Evolutionary conservation across 2,888 invertebrate species (phyloP), one percentile per base, ranked within the genome.

Genomic region (Melanotus villosus): DNA sequence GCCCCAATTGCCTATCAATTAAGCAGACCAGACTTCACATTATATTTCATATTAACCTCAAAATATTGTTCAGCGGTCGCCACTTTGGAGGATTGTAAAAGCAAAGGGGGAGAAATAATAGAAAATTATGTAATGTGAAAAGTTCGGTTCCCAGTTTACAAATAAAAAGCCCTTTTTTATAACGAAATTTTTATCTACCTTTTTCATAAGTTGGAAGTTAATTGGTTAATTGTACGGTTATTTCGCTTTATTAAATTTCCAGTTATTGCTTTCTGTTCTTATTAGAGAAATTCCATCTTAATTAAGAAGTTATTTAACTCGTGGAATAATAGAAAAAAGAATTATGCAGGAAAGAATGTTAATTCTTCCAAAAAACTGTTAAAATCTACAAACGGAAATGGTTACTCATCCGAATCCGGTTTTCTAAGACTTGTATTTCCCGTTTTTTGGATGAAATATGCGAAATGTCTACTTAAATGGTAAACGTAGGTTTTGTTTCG

Each of bases 1-100:
- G 32, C 59, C 59, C 59, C 59, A 68, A 71, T 67, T 64, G 64
- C 63, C 58, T 70, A 63, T 67, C 71, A 68, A 71, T 71, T 68
- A 71, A 68, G 58, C 58, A 59, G 21, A 59, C 71, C 67, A 56
- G 45, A 30, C 64, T 65, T 34, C 58, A 58, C 59, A 60, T n/a
- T n/a, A n/a, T 70, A 68, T 57, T 66, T 71, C 60, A 68, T 54
- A 60, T 45, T 64, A 68, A 71, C 41, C 67, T 63, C 60, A 57
- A 60, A 71, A 68, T 68, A 59, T 52, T 52, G 52, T 52, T 52
- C 52, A 18, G 32, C 32, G 32, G 32, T 32, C 32, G 52, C 32
- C 47, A 47, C 47, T 47, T n/a, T 18, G 16, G 21, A 12, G 41
- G 47, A 10, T 47, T 21, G n/a, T 2, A 47, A 9, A 23, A 16